Evolutionary conservation across 1,140 invertebrate species (phyloP).

Genomic region (Bilobella aurantiaca): DNA sequence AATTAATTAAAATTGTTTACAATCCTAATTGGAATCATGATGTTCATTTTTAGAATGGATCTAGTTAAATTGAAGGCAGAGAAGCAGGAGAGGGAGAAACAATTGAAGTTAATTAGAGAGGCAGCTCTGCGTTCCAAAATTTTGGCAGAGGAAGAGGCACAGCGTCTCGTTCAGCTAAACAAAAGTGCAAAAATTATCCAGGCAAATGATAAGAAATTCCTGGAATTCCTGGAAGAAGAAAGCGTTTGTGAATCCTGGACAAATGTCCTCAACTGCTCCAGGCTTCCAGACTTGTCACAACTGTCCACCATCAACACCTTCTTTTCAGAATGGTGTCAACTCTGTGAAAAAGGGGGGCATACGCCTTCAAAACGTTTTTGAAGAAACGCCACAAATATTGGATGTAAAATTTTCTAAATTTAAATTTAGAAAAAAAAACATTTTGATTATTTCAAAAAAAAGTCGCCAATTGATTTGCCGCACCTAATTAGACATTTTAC

Average conservation of each 20-base stretch:
- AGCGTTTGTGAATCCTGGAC: constrained; percentile 1
- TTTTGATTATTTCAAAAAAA: no score
- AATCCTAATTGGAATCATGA: no score
- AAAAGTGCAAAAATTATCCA: constrained; percentile 12
- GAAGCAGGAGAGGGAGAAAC: neutral
- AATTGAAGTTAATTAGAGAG: neutral
- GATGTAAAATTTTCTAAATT: neutral
- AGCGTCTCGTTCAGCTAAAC: constrained; percentile 3
- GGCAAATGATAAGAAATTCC: neutral
- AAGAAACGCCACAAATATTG: neutral
- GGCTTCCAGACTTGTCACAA: constrained; percentile 6
- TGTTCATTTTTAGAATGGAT: no score
- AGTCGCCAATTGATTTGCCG: no score
- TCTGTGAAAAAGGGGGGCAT: neutral
- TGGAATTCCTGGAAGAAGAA: constrained; percentile 6
- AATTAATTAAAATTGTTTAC: no score
- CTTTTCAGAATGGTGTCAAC: constrained; percentile 4
- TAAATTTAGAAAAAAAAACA: constrained; percentile 5
- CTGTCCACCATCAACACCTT: constrained; percentile 13
- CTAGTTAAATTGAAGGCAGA: neutral
- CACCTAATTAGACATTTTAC: no score
- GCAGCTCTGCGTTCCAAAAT: constrained; percentile 1
- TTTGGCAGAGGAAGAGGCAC: neutral
- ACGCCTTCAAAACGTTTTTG: neutral
- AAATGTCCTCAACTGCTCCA: neutral